These are phyloP conservation scores for Atractosteus spatula DNA, from an alignment of 2,113 vertebrate species.

Conservation along the genomic window DNA sequence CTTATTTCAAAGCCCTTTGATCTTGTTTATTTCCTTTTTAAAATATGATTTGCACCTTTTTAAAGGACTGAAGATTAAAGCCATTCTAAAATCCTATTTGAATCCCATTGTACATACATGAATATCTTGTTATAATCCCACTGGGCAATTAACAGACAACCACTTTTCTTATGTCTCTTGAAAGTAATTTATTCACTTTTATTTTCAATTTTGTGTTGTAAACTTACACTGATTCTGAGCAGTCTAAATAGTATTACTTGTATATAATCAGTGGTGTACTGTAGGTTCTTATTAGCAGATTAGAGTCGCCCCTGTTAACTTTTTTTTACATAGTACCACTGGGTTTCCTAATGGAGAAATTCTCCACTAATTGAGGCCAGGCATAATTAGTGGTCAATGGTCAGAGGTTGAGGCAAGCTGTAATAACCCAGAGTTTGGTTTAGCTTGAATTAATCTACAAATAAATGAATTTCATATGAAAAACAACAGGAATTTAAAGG, in stretches of 20 bases:
- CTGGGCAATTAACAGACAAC: conserved; percentile 3
- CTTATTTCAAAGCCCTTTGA: conserved; percentile 1
- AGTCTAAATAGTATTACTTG: neutral
- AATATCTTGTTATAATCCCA: conserved; percentile 4
- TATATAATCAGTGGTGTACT: neutral
- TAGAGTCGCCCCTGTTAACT: neutral
- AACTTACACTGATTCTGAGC: neutral
- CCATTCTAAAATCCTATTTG: neutral
- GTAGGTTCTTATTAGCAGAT: neutral
- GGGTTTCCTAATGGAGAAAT: neutral
- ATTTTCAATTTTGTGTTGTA: too few relatives aligned
- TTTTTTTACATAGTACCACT: neutral
- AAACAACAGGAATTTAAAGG: too few relatives aligned
- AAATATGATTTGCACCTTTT: neutral
- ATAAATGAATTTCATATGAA: too few relatives aligned
- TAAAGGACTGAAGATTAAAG: conserved; percentile 3
- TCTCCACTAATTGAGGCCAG: neutral
- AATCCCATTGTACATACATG: conserved; percentile 8
- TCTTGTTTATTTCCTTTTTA: neutral
- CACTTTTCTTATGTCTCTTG: neutral
- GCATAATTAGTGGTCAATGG: too few relatives aligned
- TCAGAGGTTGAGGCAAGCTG: too few relatives aligned
- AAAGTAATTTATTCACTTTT: neutral
- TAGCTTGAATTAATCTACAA: too few relatives aligned
- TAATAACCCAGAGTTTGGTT: too few relatives aligned